A percentile compares a stretch with the other conserved stretches of the same genome.
These are phyloP conservation scores for Coendou prehensilis DNA, from an alignment of 2,797 vertebrate genomes.

Conservation along the genomic window DNA sequence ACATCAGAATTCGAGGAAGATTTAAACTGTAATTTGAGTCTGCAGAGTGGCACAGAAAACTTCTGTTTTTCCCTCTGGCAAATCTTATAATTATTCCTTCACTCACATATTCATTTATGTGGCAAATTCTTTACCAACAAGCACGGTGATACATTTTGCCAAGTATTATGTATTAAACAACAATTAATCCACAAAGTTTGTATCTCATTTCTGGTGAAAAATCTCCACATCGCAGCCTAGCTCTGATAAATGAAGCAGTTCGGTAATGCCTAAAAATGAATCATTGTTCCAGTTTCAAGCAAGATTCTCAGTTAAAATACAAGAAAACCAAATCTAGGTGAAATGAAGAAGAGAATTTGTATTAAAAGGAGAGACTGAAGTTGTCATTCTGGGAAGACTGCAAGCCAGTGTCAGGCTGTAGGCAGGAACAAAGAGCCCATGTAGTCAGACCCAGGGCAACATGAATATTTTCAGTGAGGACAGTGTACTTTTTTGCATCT, in stretches of 20 bases:
- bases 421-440: not conserved
- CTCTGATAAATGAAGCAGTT: not conserved
- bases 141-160: not conserved
- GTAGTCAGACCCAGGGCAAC: not conserved
- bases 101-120: not conserved
- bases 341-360: not conserved
- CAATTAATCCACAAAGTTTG: not conserved
- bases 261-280: not conserved
- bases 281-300: not conserved
- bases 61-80: not conserved
- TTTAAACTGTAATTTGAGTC: constrained; percentile 61
- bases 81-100: constrained; percentile 36
- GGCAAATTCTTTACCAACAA: not conserved
- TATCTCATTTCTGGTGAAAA: not conserved
- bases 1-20: constrained; percentile 5
- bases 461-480: rapidly evolving
- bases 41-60: constrained; percentile 34
- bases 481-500: not conserved
- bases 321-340: not conserved
- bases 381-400: not conserved
- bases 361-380: not conserved
- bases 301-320: not conserved
- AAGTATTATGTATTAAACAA: not conserved
- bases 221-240: not conserved
- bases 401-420: not conserved